Evolutionary conservation across 2,888 invertebrate species (phyloP).

Genomic region (Cryptocheilus praepositus): DNA sequence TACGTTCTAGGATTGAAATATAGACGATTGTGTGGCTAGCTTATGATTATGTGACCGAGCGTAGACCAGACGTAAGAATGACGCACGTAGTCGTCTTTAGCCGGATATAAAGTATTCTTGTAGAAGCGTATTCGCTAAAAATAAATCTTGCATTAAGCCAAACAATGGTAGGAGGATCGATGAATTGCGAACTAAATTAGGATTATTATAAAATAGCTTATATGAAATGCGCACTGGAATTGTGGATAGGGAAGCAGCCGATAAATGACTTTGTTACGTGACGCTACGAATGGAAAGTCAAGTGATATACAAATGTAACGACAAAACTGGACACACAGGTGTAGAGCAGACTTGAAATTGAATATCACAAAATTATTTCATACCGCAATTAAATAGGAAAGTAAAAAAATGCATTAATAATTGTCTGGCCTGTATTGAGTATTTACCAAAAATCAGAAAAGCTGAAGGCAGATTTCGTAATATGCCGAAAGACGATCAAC

Average conservation of each 20-base stretch:
- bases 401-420: constrained; percentile 20
- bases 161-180: constrained; percentile 23
- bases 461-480: constrained; percentile 27
- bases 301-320: constrained; percentile 39
- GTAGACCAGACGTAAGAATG: constrained; percentile 49
- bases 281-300: constrained; percentile 38
- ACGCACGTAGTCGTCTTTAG: constrained; percentile 56
- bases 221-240: constrained; percentile 44
- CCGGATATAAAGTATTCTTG: constrained; percentile 15
- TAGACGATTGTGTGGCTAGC: constrained; percentile 56
- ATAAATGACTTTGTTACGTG: constrained; percentile 40
- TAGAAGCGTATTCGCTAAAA: constrained; percentile 41
- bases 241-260: constrained; percentile 35
- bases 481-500: constrained; percentile 24
- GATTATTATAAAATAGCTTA: constrained; percentile 20
- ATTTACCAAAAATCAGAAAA: constrained; percentile 19
- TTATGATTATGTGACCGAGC: constrained; percentile 51
- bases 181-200: constrained; percentile 23
- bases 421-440: constrained; percentile 44
- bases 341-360: constrained; percentile 36
- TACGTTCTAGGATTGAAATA: constrained; percentile 46
- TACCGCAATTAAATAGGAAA: constrained; percentile 28
- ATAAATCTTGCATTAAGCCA: constrained; percentile 38
- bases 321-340: constrained; percentile 43
- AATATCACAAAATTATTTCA: constrained; percentile 35